phyloP scores from a whole-genome alignment of 2,797 vertebrate species.

The Clarias pachynema region DNA sequence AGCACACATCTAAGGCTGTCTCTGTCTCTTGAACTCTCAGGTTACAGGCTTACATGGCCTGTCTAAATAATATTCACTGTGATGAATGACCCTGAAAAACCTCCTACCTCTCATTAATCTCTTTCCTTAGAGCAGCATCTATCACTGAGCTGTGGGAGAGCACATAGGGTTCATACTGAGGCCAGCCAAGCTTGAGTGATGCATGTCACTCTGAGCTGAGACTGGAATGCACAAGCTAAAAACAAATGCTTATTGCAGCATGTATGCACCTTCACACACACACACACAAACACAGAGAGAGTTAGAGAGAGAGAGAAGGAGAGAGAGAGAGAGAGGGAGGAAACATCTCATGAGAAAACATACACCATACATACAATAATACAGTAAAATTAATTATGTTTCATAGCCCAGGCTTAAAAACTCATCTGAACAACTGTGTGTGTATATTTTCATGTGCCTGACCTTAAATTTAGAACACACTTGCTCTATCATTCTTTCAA shows the following conservation, averaged over 20 bases:
- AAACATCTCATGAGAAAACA: conserved; percentile 11
- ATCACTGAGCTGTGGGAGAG: conserved; percentile 95
- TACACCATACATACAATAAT: not conserved
- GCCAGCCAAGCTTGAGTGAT: conserved; percentile 88
- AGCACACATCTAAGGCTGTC: conserved; percentile 83
- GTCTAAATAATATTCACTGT: conserved; percentile 99
- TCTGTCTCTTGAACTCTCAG: conserved; percentile 90
- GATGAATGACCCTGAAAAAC: conserved; percentile 96
- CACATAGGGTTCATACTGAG: conserved; percentile 90
- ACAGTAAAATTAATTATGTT: conserved; percentile 8
- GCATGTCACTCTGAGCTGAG: conserved; percentile 83
- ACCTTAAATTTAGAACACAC: conserved; percentile 50
- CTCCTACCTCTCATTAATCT: conserved; percentile 99
- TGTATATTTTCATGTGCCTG: conserved; percentile 11
- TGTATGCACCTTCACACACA: conserved; percentile 14
- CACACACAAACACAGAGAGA: not conserved
- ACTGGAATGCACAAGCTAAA: conserved; percentile 59
- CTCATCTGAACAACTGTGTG: not conserved
- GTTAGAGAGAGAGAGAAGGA: not conserved
- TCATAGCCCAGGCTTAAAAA: not conserved
- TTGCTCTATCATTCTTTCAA: conserved; percentile 45
- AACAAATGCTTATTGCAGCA: conserved; percentile 29
- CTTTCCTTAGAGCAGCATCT: conserved; percentile 97
- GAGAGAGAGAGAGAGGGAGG: too few relatives aligned
- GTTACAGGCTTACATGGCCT: conserved; percentile 97